These are phyloP conservation scores for Rhynchotus rufescens DNA, from an alignment of 2,797 vertebrate genomes.

Conservation along the genomic window DNA sequence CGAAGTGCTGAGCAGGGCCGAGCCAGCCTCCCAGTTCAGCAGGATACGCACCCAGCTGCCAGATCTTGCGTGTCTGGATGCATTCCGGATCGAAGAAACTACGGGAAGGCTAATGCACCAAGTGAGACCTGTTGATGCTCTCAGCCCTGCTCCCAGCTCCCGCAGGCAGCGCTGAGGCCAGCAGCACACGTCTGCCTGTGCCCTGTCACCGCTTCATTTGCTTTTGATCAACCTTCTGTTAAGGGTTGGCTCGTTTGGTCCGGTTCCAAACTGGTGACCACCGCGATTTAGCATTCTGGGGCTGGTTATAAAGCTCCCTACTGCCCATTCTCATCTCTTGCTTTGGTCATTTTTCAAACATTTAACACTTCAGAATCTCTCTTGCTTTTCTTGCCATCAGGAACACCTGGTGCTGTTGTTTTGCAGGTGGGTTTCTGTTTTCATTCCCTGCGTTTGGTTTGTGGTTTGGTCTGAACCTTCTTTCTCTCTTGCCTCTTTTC, in stretches of 20 bases:
- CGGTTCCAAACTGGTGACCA: neutral
- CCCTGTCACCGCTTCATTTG: neutral
- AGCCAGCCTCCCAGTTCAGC: accelerated
- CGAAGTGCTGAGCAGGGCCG: neutral
- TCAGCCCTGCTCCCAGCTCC: accelerated
- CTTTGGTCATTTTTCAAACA: neutral
- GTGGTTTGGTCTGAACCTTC: neutral
- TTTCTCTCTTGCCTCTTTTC: neutral
- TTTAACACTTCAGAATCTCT: neutral
- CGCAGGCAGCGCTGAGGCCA: neutral
- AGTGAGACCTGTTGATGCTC: accelerated
- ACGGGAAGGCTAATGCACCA: too few species aligned
- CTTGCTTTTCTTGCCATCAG: neutral
- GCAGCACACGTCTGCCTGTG: neutral
- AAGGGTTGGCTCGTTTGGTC: neutral
- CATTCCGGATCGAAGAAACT: neutral
- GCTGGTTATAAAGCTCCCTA: neutral
- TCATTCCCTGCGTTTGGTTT: neutral
- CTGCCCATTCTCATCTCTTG: neutral
- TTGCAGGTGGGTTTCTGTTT: neutral
- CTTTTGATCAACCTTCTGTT: neutral
- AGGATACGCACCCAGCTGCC: neutral
- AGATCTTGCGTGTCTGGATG: accelerated
- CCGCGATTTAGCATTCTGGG: neutral
- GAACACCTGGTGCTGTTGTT: neutral